These are phyloP conservation scores for Hippocampus comes DNA, from an alignment of 2,113 vertebrate species.

Conservation along the genomic window DNA sequence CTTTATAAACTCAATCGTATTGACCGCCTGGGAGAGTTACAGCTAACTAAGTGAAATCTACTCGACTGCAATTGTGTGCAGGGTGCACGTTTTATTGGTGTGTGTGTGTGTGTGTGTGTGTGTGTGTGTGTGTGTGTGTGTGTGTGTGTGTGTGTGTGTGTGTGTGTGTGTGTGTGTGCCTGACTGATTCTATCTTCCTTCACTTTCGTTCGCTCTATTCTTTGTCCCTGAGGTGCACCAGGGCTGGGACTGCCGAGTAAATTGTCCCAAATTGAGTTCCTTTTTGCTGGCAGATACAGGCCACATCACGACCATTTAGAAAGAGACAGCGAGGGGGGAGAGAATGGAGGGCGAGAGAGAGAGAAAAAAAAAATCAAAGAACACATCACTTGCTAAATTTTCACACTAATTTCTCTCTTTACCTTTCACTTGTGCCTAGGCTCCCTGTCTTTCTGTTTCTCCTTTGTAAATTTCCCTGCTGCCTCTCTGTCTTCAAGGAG, in stretches of 20 bases:
- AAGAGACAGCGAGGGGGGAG: conserved; percentile 38
- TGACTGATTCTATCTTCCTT: conserved; percentile 97
- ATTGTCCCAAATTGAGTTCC: conserved; percentile 99
- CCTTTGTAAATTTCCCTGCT: conserved; percentile 63
- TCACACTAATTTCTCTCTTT: conserved; percentile 87
- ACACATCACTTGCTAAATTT: conserved; percentile 83
- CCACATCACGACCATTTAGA: conserved; percentile 85
- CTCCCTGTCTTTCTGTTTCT: conserved; percentile 34
- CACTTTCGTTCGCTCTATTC: conserved; percentile 97
- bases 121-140: conserved; percentile 41
- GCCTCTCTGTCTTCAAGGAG: conserved; percentile 56
- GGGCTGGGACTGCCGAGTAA: conserved; percentile 94
- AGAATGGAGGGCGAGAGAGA: conserved; percentile 32
- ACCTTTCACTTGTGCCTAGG: conserved; percentile 59
- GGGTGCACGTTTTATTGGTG: conserved; percentile 28
- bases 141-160: conserved; percentile 48
- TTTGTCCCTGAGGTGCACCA: conserved; percentile 87
- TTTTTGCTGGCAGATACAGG: conserved; percentile 90
- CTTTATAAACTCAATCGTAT: conserved; percentile 96
- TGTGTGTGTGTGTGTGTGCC: conserved; percentile 42
- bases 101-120: conserved; percentile 40
- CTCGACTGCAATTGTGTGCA: conserved; percentile 83
- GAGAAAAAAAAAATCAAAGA: conserved; percentile 79
- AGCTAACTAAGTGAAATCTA: conserved; percentile 94
- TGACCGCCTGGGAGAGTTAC: conserved; percentile 90